phyloP scores from a whole-genome alignment of 1,140 invertebrate genomes.

The Acromyrmex charruanus region DNA sequence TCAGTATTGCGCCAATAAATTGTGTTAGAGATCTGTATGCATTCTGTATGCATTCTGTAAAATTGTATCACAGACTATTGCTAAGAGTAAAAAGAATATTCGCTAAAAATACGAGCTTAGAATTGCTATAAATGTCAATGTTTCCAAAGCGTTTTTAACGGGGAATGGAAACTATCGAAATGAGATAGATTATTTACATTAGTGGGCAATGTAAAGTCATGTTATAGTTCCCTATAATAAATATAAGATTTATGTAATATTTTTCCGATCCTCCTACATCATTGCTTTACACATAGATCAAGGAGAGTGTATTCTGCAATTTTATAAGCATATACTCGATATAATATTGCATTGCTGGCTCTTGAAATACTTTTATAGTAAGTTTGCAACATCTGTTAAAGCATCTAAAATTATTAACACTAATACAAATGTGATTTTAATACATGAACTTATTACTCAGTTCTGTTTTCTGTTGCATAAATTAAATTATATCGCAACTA shows the following conservation, averaged over 20 bases:
- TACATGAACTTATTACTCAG: constrained; percentile 22
- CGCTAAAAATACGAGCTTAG: constrained; percentile 66
- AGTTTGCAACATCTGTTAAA: constrained; percentile 41
- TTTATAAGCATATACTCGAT: constrained; percentile 48
- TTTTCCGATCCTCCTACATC: background rate
- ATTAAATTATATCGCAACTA: constrained; percentile 26
- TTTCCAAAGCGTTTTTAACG: constrained; percentile 50
- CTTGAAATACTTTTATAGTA: constrained; percentile 7
- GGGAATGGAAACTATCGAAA: constrained; percentile 32
- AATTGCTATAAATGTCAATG: constrained; percentile 50
- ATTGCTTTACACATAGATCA: background rate
- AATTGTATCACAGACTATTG: constrained; percentile 74
- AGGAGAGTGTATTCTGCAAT: background rate
- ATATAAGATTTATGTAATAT: constrained; percentile 41
- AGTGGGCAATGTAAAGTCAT: constrained; percentile 39
- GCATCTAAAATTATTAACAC: constrained; percentile 55
- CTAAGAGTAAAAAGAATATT: constrained; percentile 68
- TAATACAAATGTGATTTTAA: constrained; percentile 18
- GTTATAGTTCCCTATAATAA: constrained; percentile 19
- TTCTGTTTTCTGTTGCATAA: background rate
- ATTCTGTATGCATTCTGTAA: constrained; percentile 69
- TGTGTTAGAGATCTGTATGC: background rate
- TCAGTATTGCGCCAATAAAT: no score
- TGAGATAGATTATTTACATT: constrained; percentile 63
- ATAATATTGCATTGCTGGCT: constrained; percentile 47